Base-by-base conservation (phyloP, 2,888 invertebrate genomes). In the Temnothorax unifasciatus region DNA sequence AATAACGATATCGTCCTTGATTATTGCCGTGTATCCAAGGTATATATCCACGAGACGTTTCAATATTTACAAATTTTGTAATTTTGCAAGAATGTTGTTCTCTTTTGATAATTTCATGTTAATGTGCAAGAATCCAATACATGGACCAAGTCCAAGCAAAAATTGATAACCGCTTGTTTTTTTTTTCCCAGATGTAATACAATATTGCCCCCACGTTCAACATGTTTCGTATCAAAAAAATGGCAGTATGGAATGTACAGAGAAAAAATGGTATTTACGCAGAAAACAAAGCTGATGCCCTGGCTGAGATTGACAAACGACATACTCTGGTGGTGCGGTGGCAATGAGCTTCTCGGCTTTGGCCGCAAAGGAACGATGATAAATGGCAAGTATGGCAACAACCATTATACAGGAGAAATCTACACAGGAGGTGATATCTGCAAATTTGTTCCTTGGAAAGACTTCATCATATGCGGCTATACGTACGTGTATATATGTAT, bases 201-300 rank as follows among this genome's bases (percentile, higher is more conserved):
- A 90, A 85, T 94, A 86, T 50, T 95, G 91, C 89, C 94, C 91
- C 71, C 92, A 91, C 88, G 94, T 88, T 93, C 93, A 92, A 93
- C 95, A 92, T 93, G 95, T 94, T 92, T 95, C 52, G 94, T 95
- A 66, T 95, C 95, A 0, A 92, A 94, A n/a, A 96, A 96, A 90
- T 96, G 96, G 96, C 91, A 95, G n/a, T 94, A 93, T 68, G 96
- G 96, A 2, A 93, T 93, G 71, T 96, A 96, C 89, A 92, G 93
- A 18, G 96, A 96, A 86, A 94, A 93, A 95, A 18, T 93, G 95
- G 61, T 95, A 95, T 79, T 95, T 95, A 29, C 66, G 95, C 95
- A 29, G 71, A 92, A 92, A 6, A 93, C 93, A 63, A 96, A 95
- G 92, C 95, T 95, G 86, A 95, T 96, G 91, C 96, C 96, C 61